Evolutionary conservation across 1,140 invertebrate species (phyloP).

Genomic region (Anoplophora glabripennis): DNA sequence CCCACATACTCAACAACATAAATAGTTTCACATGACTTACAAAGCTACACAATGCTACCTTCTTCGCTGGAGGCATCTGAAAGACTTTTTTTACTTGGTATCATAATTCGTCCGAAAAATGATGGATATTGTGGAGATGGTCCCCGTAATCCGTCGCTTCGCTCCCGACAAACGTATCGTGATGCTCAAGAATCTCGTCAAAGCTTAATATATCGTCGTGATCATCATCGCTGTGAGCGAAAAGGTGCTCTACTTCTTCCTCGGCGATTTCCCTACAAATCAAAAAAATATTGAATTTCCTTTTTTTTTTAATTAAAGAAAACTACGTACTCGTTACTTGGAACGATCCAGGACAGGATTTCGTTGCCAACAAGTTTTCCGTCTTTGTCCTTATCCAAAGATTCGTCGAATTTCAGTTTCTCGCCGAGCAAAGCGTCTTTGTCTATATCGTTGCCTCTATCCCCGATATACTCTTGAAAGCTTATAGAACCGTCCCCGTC

Average conservation of each 20-base stretch:
- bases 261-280: conserved; percentile 74
- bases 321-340: conserved; percentile 78
- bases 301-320: conserved; percentile 3
- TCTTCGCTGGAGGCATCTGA: too few species aligned
- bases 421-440: conserved; percentile 81
- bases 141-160: conserved; percentile 95
- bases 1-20: too few species aligned
- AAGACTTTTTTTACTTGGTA: background rate
- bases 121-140: conserved; percentile 77
- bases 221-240: conserved; percentile 84
- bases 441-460: conserved; percentile 69
- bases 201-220: conserved; percentile 80
- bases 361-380: conserved; percentile 77
- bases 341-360: conserved; percentile 86
- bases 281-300: conserved; percentile 6
- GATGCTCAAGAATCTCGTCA: conserved; percentile 83
- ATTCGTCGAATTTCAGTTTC: conserved; percentile 87
- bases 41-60: too few species aligned
- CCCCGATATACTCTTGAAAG: conserved; percentile 81
- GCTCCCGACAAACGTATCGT: conserved; percentile 92
- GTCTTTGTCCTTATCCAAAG: conserved; percentile 86
- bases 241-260: conserved; percentile 90
- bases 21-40: too few species aligned
- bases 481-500: conserved; percentile 79
- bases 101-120: conserved; percentile 75